Conservation (phyloP, 1,140 invertebrate genomes). For the Scaptodrosophila lebanonensis region DNA sequence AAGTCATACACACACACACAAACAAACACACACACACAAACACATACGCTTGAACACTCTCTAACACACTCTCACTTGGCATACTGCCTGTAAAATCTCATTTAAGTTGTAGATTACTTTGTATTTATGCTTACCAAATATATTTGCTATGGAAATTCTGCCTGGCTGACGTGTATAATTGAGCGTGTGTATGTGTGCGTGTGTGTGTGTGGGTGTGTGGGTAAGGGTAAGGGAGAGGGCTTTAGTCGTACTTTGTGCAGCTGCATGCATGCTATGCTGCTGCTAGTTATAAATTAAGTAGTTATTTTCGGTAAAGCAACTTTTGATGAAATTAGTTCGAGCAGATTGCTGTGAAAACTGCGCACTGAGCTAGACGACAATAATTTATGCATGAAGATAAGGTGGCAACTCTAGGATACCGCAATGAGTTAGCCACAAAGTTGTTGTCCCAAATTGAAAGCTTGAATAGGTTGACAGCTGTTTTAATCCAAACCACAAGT, state of each 20-base stretch:
- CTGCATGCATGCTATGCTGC: conserved; percentile 9
- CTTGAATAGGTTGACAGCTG: too few species aligned
- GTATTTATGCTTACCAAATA: conserved; percentile 14
- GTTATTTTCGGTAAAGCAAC: conserved; percentile 19
- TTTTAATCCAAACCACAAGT: too few species aligned
- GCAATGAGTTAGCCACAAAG: too few species aligned
- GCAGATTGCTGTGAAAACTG: conserved; percentile 22
- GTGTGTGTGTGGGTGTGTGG: background rate
- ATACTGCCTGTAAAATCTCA: conserved; percentile 38
- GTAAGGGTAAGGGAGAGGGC: too few species aligned
- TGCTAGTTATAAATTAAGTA: conserved; percentile 30
- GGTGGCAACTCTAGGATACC: too few species aligned
- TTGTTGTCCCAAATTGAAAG: conserved; percentile 4
- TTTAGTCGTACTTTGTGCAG: conserved; percentile 34
- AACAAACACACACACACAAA: too few species aligned
- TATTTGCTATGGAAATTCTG: too few species aligned
- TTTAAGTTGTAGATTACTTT: conserved; percentile 70
- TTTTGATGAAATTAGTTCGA: conserved; percentile 53
- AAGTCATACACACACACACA: background rate
- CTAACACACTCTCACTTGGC: too few species aligned
- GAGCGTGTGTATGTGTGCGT: background rate
- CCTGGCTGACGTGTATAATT: background rate
- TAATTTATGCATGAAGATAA: conserved; percentile 31
- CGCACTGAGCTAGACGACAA: background rate
- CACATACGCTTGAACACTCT: too few species aligned